A percentile compares a stretch with the other conserved stretches of the same genome.
Conservation (phyloP, 2,888 invertebrate genomes). For the Epistrophella euchroma region DNA sequence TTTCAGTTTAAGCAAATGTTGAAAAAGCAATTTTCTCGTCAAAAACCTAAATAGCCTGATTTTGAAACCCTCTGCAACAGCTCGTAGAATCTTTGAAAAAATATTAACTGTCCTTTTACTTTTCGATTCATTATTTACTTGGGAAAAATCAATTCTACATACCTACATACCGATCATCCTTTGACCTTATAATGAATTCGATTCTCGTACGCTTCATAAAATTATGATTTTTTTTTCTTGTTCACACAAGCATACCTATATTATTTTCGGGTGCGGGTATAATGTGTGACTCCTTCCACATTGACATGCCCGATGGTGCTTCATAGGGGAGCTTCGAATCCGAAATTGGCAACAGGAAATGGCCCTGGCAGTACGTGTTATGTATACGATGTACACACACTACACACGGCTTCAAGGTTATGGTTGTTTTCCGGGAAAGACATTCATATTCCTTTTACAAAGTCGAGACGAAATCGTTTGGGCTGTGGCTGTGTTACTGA, state of each 20-base stretch:
- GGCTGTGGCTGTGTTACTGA: constrained; percentile 34
- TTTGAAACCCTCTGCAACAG: not conserved
- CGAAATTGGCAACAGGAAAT: constrained; percentile 74
- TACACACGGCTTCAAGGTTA: constrained; percentile 52
- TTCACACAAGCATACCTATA: constrained; percentile 39
- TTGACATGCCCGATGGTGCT: constrained; percentile 49
- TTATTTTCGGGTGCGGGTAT: not conserved
- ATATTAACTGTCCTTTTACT: constrained; percentile 39
- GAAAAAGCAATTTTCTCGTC: not conserved
- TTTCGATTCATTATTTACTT: constrained; percentile 17
- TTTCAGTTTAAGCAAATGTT: too few relatives aligned
- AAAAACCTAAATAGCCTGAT: not conserved
- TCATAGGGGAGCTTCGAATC: constrained; percentile 52
- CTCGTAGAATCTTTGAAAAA: constrained; percentile 14
- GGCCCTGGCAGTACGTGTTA: constrained; percentile 69
- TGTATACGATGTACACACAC: constrained; percentile 40
- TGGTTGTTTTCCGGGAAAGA: constrained; percentile 53
- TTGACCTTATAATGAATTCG: constrained; percentile 69
- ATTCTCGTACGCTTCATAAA: constrained; percentile 75
- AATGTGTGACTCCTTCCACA: constrained; percentile 19
- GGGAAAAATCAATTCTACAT: constrained; percentile 10
- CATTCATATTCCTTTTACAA: constrained; percentile 73
- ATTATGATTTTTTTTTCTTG: constrained; percentile 69
- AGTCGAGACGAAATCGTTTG: constrained; percentile 69
- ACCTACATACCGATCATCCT: constrained; percentile 26